Base-by-base conservation (phyloP, 1,140 invertebrate genomes). In the Hycleus cichorii region DNA sequence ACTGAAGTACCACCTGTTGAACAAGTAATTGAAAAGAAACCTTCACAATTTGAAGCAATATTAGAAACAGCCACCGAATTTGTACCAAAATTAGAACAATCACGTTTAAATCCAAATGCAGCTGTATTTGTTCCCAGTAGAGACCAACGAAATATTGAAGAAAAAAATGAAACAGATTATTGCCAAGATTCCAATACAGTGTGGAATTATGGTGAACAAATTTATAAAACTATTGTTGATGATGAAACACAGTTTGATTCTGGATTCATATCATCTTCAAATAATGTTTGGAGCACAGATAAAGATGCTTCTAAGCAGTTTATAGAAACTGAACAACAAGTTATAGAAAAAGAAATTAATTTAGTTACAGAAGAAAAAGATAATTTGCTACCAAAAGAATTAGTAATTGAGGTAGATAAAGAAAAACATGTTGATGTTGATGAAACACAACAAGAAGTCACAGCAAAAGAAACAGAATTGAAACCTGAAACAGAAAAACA, bases 81-180 rank as follows among this genome's bases (percentile, higher is more conserved):
- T 47, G 59, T 71, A 3, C 70, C 70, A 4, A 68, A 67, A 62
- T 59, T 54, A 2, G 59, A 53, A 38, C 38, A 58, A 18, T 65
- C 63, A n/a, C 60, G 56, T 40, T 47, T 73, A 47, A 73, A 74
- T 64, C 72, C 72, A 1, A 66, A 74, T 47, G 72, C 72, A 3
- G 65, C 68, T 25, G 69, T 70, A 56, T 74, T 74, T 58, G 57
- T 74, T 25, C 72, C 72, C 18, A 64, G 61, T 44, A 51, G 55
- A 8, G 45, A 45, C n/a, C 52, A 59, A 50, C 10, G 49, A 38
- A 39, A 47, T 50, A 1, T 32, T 32, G 32, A 32, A 7, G 4
- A 32, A 47, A 46, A 45, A 1, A 42, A 55, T 12, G 54, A 60
- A 40, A 49, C 63, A 42, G 11, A 55, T 10, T 59, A 55, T 12